Percentiles rank a stretch among this genome's conserved stretches.
Evolutionary conservation across 1,140 invertebrate species (phyloP).

Genomic region (Trichonephila clavipes): DNA sequence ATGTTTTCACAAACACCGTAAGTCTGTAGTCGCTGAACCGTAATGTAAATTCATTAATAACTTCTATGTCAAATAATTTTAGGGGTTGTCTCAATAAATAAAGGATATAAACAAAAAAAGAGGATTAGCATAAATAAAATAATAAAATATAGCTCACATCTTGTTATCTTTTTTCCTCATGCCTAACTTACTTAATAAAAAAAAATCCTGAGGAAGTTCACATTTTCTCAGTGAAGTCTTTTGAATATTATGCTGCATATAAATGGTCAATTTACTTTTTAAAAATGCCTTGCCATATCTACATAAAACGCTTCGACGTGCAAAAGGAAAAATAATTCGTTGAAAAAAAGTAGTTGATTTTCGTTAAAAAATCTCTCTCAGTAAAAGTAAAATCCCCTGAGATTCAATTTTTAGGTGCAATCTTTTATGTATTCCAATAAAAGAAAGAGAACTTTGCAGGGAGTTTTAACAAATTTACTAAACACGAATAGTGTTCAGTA

Average conservation of each 20-base stretch:
- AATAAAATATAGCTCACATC: neutral
- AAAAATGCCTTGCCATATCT: neutral
- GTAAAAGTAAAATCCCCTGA: neutral
- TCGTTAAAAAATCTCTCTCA: neutral
- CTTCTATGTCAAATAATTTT: neutral
- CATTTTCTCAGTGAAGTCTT: neutral
- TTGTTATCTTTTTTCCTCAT: neutral
- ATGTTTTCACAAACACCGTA: neutral
- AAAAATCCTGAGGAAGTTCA: neutral
- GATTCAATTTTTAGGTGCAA: neutral
- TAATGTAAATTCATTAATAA: neutral
- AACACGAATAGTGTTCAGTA: too few species aligned
- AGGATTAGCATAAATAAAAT: neutral
- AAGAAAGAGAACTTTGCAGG: neutral
- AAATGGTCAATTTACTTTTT: constrained; percentile 41
- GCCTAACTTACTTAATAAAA: neutral
- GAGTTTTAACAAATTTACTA: neutral
- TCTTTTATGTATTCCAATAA: neutral
- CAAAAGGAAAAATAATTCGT: neutral
- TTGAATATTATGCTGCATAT: constrained; percentile 37
- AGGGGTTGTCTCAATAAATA: neutral
- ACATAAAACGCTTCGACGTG: neutral
- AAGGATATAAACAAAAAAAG: neutral
- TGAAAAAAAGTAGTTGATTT: constrained; percentile 32
- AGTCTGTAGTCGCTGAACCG: neutral